phyloP scores from a whole-genome alignment of 1,140 invertebrate species.

The Drosophila equinoxialis region DNA sequence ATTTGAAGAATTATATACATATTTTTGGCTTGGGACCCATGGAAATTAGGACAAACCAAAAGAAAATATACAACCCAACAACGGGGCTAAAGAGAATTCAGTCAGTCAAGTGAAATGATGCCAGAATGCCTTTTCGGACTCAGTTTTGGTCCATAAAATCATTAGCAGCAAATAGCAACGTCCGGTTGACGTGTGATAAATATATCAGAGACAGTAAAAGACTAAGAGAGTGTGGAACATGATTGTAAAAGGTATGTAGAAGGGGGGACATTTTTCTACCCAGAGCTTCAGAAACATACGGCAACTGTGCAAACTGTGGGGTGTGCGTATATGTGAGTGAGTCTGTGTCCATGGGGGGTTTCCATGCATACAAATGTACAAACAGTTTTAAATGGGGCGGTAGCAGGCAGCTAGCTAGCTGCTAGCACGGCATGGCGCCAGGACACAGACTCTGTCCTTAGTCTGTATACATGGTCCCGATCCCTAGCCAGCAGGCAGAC shows the following conservation, averaged over 20 bases:
- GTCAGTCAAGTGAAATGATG: constrained; percentile 16
- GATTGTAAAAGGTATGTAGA: constrained; percentile 34
- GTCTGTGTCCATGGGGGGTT: constrained; percentile 40
- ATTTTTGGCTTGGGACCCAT: constrained; percentile 48
- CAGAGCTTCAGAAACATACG: constrained; percentile 47
- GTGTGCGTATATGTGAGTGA: constrained; percentile 33
- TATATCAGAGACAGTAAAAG: constrained; percentile 56
- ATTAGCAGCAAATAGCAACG: constrained; percentile 50
- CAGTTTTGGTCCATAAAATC: constrained; percentile 45
- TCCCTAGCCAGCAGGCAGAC: constrained; percentile 29
- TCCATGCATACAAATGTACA: constrained; percentile 39
- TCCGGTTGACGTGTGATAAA: constrained; percentile 64
- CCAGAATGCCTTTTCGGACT: constrained; percentile 24
- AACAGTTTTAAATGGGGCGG: constrained; percentile 46
- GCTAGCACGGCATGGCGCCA: constrained; percentile 52
- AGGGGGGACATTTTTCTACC: constrained; percentile 27
- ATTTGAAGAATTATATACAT: constrained; percentile 59
- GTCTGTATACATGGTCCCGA: background rate
- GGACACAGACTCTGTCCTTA: constrained; percentile 19
- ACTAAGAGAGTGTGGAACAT: constrained; percentile 40
- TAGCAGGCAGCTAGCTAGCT: background rate
- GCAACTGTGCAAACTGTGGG: constrained; percentile 21
- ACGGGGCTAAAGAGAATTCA: background rate
- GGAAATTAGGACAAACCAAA: constrained; percentile 44
- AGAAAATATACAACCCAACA: constrained; percentile 7